A percentile compares a stretch with the other conserved stretches of the same genome.
Evolutionary conservation across 2,888 invertebrate species (phyloP).

Genomic region (Chirona hameri): DNA sequence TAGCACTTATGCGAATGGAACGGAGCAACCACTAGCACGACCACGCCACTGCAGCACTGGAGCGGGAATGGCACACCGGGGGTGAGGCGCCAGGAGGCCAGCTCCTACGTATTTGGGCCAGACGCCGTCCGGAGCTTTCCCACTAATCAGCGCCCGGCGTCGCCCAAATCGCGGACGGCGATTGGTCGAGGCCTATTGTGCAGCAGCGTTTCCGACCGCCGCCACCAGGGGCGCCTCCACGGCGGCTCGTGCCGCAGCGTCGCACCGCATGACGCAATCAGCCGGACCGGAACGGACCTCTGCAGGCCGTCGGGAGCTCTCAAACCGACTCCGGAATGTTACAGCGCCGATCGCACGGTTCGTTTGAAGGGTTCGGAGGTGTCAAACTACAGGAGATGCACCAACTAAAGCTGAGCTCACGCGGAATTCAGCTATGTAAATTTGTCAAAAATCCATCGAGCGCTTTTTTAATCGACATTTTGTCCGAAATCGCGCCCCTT

Average conservation of each 20-base stretch:
- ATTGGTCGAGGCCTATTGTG: not conserved
- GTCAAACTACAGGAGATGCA: too few species aligned
- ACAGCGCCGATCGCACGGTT: too few species aligned
- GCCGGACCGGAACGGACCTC: not conserved
- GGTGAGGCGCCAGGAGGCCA: not conserved
- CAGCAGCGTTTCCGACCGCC: not conserved
- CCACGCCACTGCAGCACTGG: not conserved
- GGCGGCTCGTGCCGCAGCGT: not conserved
- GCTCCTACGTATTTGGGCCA: not conserved
- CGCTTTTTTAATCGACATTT: too few species aligned
- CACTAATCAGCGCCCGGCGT: not conserved
- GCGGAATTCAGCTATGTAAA: too few species aligned
- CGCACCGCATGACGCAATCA: not conserved
- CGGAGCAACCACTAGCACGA: not conserved
- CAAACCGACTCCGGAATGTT: not conserved
- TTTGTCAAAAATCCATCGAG: too few species aligned
- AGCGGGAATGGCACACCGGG: not conserved
- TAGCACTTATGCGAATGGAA: too few species aligned
- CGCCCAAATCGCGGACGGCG: not conserved
- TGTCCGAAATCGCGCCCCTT: too few species aligned
- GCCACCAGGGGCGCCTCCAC: not conserved
- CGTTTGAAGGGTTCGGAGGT: too few species aligned
- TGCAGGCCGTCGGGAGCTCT: not conserved
- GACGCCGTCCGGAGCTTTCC: not conserved
- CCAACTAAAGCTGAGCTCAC: too few species aligned